These are phyloP conservation scores for Peromyscus maniculatus DNA, from an alignment of 2,113 vertebrate genomes.

Conservation along the genomic window DNA sequence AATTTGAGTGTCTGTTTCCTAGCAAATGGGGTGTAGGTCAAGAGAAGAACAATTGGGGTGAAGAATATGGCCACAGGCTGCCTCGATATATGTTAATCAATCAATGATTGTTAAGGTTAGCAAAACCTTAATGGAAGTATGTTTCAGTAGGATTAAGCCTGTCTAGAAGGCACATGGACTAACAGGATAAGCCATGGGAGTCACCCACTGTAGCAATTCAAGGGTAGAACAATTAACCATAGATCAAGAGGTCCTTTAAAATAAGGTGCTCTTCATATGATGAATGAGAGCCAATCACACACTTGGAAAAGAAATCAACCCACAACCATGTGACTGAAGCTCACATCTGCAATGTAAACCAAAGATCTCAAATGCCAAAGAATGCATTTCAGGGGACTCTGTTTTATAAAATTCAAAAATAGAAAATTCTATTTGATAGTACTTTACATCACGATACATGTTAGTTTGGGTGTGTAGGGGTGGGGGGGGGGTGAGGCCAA, in stretches of 20 bases:
- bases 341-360: not conserved
- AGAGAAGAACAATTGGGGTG: not conserved
- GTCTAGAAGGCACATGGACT: slow-evolving; percentile 3
- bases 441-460: not conserved
- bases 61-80: not conserved
- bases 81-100: not conserved
- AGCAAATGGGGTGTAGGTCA: not conserved
- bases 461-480: too few relatives aligned
- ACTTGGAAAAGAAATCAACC: not conserved
- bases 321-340: not conserved
- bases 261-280: slow-evolving; percentile 19
- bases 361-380: slow-evolving; percentile 18
- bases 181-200: not conserved
- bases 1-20: not conserved
- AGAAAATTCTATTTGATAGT: not conserved
- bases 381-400: not conserved
- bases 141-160: slow-evolving; percentile 42
- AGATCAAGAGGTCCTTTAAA: slow-evolving; percentile 39
- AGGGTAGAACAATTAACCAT: not conserved
- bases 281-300: not conserved
- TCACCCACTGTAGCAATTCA: not conserved
- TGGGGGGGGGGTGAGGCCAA: not conserved
- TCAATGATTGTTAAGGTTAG: not conserved
- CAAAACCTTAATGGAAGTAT: slow-evolving; percentile 21
- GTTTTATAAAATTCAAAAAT: not conserved